These are phyloP conservation scores for Dorcus hopei DNA, from an alignment of 2,888 invertebrate genomes.

Conservation along the genomic window DNA sequence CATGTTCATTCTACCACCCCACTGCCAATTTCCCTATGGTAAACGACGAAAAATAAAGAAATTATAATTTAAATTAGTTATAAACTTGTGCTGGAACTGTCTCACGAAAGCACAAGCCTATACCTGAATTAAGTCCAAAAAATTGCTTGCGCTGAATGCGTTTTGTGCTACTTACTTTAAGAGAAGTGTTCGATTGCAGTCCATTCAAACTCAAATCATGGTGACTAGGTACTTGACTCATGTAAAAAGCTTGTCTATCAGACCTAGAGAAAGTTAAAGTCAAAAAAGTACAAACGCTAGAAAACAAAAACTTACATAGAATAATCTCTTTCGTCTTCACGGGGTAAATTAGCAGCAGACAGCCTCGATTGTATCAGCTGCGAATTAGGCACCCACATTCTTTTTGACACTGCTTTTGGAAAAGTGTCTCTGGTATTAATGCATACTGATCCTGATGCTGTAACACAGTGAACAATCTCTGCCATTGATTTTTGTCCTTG, in stretches of 20 bases:
- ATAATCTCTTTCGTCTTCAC: constrained; percentile 29
- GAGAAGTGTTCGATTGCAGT: constrained; percentile 25
- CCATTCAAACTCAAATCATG: constrained; percentile 41
- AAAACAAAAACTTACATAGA: constrained; percentile 23
- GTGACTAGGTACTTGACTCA: constrained; percentile 40
- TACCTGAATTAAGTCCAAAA: too few species aligned
- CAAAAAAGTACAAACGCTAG: neutral
- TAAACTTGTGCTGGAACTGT: neutral
- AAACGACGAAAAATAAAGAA: constrained; percentile 7
- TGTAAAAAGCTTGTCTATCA: constrained; percentile 32
- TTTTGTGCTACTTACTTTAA: constrained; percentile 34
- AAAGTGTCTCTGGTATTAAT: constrained; percentile 44
- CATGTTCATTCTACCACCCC: constrained; percentile 59
- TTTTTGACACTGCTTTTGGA: constrained; percentile 39
- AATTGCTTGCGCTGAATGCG: too few species aligned
- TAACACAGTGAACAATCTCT: constrained; percentile 19
- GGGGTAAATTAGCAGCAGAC: constrained; percentile 32
- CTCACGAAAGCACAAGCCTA: too few species aligned
- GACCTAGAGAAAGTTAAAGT: constrained; percentile 17
- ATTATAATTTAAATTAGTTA: constrained; percentile 35
- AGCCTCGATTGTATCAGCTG: constrained; percentile 36
- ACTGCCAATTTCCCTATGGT: constrained; percentile 38
- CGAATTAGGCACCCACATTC: constrained; percentile 36
- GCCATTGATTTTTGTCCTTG: neutral
- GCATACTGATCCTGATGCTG: constrained; percentile 48